Evolutionary conservation across 2,888 invertebrate genomes (phyloP), one percentile per base, ranked within the genome.

Genomic region (Cephus runcator): DNA sequence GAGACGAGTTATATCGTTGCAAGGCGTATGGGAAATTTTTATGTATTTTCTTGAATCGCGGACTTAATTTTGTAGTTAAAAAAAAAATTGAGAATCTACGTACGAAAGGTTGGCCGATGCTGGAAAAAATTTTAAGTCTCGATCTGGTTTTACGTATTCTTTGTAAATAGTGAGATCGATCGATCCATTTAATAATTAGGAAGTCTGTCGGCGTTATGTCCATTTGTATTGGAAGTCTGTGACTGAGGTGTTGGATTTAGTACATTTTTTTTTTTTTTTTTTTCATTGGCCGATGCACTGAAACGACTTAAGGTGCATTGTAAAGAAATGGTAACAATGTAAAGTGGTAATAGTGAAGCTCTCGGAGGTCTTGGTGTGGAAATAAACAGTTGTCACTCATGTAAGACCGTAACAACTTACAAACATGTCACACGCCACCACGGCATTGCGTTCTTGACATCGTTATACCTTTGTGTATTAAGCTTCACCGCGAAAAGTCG

Each of bases 331-430:
- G 69, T 56, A 76, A 12, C 34, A 73, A 31, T 4, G 12, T 34
- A 31, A 23, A 56, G 9, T 56, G 56, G 23, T 9, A 56, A 56
- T 23, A 23, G 56, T 0, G 56, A 23, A 56, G 56, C 56, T 56
- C 56, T 23, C 56, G 9, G 23, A 23, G 56, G 56, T 31, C 71
- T 73, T 30, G 34, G 35, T 30, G 73, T 34, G 40, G 56, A 68
- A 35, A 73, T 75, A 74, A 75, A 77, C 69, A 77, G 69, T 75
- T 74, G 73, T 77, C 69, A 69, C 68, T 77, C 77, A 36, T 75
- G 74, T 74, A 69, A 77, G 33, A 77, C 73, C 31, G 74, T 74
- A 69, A 77, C 74, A 77, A 35, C 31, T 69, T 77, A 35, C 35
- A 75, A 69, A 69, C 74, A 31, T 71, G 12, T 71, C 71, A 71